These are phyloP conservation scores for Diphyllodes magnificus DNA, from an alignment of 2,113 vertebrate genomes.

Conservation along the genomic window DNA sequence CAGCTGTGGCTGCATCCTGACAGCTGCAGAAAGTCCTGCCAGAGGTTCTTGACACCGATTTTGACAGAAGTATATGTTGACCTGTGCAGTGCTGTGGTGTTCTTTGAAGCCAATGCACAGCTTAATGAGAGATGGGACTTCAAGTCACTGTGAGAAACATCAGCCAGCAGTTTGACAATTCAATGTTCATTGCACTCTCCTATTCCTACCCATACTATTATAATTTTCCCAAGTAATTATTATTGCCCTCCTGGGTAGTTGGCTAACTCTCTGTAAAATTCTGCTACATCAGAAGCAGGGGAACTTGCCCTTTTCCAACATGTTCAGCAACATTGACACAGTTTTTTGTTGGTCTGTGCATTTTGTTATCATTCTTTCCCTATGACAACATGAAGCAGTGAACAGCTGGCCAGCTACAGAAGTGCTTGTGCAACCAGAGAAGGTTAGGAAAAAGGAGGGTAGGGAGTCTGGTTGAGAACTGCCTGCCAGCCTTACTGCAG, in stretches of 20 bases:
- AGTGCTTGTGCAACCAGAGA: neutral
- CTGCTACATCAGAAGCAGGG: neutral
- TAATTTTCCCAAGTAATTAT: neutral
- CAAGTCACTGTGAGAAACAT: neutral
- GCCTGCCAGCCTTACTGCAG: neutral
- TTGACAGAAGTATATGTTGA: fast-evolving
- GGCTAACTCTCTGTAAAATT: neutral
- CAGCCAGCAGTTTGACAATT: neutral
- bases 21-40: neutral
- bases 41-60: neutral
- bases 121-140: neutral
- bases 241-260: neutral
- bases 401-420: constrained; percentile 21
- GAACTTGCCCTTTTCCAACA: neutral
- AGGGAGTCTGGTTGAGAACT: neutral
- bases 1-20: neutral
- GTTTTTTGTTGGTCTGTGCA: neutral
- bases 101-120: neutral
- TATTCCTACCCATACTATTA: neutral
- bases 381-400: neutral
- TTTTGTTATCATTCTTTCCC: neutral
- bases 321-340: neutral
- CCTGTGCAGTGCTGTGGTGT: neutral
- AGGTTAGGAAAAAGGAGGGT: neutral
- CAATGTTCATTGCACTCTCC: neutral